Percentiles rank a stretch among this genome's conserved stretches.
Evolutionary conservation across 2,888 invertebrate species (phyloP).

Genomic region (Cetonia aurata): DNA sequence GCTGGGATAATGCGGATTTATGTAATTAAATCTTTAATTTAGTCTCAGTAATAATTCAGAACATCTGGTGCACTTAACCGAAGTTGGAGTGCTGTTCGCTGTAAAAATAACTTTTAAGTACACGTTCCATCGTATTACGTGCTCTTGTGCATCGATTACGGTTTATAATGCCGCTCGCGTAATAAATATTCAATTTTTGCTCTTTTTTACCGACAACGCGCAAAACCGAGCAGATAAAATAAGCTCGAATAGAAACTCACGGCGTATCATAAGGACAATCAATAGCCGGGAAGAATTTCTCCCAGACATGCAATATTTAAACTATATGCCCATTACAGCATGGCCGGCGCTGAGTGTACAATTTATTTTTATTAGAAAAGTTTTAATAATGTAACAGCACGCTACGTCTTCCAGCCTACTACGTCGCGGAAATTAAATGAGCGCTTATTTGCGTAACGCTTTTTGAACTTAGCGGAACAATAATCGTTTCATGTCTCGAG

Average conservation of each 20-base stretch:
- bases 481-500: conserved; percentile 16
- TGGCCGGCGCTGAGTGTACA: conserved; percentile 4
- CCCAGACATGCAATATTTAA: conserved; percentile 26
- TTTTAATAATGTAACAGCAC: conserved; percentile 28
- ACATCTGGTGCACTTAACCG: conserved; percentile 33
- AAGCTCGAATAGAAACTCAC: conserved; percentile 13
- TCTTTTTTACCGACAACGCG: neutral
- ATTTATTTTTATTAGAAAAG: conserved; percentile 34
- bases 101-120: conserved; percentile 34
- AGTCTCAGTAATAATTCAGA: conserved; percentile 22
- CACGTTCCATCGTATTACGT: conserved; percentile 23
- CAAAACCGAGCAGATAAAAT: conserved; percentile 5
- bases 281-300: conserved; percentile 12
- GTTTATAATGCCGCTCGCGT: conserved; percentile 4
- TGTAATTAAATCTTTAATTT: conserved; percentile 28
- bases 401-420: conserved; percentile 11
- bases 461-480: conserved; percentile 7
- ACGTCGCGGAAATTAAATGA: conserved; percentile 15
- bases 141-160: conserved; percentile 23
- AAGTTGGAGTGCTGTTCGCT: conserved; percentile 22
- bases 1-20: conserved; percentile 4
- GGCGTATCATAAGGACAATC: conserved; percentile 7
- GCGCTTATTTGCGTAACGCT: conserved; percentile 15
- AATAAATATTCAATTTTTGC: neutral
- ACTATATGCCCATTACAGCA: conserved; percentile 18